These are phyloP conservation scores for Drosophila punjabiensis DNA, from an alignment of 1,140 invertebrate species.

Conservation along the genomic window DNA sequence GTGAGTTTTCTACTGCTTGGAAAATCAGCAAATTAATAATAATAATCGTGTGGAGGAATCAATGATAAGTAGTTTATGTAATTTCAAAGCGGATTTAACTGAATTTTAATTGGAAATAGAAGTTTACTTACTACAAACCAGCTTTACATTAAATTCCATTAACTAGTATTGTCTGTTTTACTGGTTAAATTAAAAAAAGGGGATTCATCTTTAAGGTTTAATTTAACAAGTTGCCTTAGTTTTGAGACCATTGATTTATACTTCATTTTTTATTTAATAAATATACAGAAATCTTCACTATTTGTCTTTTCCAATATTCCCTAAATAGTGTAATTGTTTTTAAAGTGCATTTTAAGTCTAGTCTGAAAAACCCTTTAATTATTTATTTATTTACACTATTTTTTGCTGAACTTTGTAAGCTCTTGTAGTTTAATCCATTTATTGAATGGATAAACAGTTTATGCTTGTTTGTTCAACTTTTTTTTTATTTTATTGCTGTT, in stretches of 20 bases:
- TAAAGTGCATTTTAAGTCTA: neutral
- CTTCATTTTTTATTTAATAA: neutral
- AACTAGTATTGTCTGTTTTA: neutral
- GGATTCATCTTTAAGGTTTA: too few relatives aligned
- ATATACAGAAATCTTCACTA: neutral
- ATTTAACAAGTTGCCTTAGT: too few relatives aligned
- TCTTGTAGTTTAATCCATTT: conserved; percentile 14
- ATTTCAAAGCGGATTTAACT: neutral
- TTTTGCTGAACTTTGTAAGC: neutral
- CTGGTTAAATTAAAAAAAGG: too few relatives aligned
- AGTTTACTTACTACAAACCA: neutral
- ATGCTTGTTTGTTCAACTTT: conserved; percentile 3
- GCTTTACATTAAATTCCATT: neutral
- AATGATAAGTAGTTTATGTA: neutral
- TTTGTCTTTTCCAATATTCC: neutral
- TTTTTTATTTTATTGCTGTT: neutral
- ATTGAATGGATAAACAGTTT: conserved; percentile 27
- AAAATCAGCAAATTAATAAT: neutral
- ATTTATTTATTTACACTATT: neutral
- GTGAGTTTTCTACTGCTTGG: conserved; percentile 12
- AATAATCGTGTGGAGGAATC: neutral
- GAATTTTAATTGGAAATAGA: neutral
- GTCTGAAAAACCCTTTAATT: neutral
- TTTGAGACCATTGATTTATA: too few relatives aligned
- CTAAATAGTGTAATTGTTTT: neutral